Evolutionary conservation across 2,113 vertebrate genomes (phyloP).

Genomic region (Pteruthius melanotis): DNA sequence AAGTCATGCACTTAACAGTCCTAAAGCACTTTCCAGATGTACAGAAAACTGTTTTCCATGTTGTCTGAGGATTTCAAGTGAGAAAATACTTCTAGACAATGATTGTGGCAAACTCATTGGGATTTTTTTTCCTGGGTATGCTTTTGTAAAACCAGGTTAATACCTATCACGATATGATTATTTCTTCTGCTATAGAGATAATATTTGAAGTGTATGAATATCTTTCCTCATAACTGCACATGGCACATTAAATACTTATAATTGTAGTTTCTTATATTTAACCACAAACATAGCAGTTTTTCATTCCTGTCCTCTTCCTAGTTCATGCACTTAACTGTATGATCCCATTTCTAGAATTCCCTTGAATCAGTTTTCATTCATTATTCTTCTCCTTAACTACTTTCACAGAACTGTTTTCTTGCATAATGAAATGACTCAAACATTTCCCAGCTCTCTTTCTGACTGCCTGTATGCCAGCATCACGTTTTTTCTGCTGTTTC

Average conservation of each 20-base stretch:
- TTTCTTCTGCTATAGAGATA: neutral
- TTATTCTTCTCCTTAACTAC: neutral
- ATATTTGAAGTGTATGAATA: neutral
- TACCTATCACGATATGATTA: neutral
- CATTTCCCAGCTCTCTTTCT: neutral
- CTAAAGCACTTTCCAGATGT: neutral
- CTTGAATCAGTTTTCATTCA: neutral
- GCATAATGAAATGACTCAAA: neutral
- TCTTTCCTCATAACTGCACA: fast-evolving
- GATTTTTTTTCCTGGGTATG: neutral
- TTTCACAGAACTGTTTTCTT: neutral
- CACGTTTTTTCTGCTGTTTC: neutral
- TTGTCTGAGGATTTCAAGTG: neutral
- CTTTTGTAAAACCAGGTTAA: neutral
- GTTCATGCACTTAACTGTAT: neutral
- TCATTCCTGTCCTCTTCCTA: neutral
- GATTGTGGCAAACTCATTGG: neutral
- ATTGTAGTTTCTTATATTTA: neutral
- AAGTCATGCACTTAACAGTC: neutral
- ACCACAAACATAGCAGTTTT: neutral
- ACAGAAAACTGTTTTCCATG: neutral
- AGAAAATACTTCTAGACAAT: neutral
- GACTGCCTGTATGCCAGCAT: neutral
- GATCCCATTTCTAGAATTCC: neutral
- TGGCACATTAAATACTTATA: fast-evolving